Conservation (phyloP, 2,113 vertebrate genomes). For the Ramphastos sulfuratus region DNA sequence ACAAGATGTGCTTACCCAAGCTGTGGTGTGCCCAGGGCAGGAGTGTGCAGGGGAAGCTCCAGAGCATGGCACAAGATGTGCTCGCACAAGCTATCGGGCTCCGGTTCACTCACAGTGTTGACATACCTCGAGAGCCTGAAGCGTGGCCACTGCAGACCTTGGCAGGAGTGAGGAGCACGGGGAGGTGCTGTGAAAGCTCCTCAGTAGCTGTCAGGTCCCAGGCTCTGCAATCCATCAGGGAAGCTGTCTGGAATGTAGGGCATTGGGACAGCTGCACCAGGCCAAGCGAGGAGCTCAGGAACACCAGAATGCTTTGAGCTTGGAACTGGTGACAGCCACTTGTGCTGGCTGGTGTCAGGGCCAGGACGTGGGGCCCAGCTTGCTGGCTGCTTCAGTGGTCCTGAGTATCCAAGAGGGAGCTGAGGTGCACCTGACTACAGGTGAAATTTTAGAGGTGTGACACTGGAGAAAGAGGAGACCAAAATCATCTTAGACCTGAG, state of each 20-base stretch:
- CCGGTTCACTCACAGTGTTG: accelerated
- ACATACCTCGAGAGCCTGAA: accelerated
- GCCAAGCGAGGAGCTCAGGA: background rate
- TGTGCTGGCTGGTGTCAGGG: background rate
- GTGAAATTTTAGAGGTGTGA: background rate
- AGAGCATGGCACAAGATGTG: background rate
- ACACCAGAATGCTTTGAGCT: background rate
- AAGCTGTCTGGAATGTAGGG: slow-evolving; percentile 48
- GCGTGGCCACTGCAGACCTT: accelerated
- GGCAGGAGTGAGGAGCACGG: background rate
- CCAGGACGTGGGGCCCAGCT: background rate
- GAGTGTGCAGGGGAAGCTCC: accelerated
- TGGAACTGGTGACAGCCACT: background rate
- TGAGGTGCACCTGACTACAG: background rate
- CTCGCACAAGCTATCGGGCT: accelerated
- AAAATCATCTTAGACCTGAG: background rate
- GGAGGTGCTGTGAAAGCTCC: background rate
- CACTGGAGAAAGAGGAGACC: background rate
- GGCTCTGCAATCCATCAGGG: background rate
- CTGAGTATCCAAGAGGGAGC: background rate
- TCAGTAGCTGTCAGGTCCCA: accelerated
- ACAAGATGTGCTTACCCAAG: background rate
- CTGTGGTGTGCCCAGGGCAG: accelerated
- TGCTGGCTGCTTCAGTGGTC: accelerated
- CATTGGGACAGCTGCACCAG: slow-evolving; percentile 40